phyloP scores from a whole-genome alignment of 2,797 vertebrate genomes.

The Gymnoscopelus braueri region DNA sequence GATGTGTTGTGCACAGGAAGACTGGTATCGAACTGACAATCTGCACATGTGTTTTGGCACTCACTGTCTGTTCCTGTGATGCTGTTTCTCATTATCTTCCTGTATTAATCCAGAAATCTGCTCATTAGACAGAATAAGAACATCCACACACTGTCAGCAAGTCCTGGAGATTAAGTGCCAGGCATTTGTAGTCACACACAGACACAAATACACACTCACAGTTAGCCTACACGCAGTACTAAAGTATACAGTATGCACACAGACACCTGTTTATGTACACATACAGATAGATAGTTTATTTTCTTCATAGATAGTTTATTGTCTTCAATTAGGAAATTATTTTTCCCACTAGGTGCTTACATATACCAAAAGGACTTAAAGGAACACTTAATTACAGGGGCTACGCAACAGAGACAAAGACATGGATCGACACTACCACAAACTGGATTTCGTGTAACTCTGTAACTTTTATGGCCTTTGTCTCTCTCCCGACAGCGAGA shows the following conservation, averaged over 20 bases:
- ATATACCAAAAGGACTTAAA: too few relatives aligned
- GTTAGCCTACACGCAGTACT: too few relatives aligned
- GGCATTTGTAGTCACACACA: neutral
- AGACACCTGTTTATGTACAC: constrained; percentile 12
- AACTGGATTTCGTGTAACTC: too few relatives aligned
- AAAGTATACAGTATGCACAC: neutral
- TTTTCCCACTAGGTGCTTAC: too few relatives aligned
- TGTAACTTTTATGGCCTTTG: too few relatives aligned
- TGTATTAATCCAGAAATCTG: constrained; percentile 63
- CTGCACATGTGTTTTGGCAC: constrained; percentile 50
- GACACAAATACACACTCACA: constrained; percentile 14
- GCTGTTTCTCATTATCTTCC: constrained; percentile 58
- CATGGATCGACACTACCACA: too few relatives aligned
- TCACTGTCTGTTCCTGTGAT: constrained; percentile 30
- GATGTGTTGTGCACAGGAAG: constrained; percentile 29
- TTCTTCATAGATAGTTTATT: neutral
- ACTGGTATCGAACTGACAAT: constrained; percentile 31
- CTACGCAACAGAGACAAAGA: too few relatives aligned
- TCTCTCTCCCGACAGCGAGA: too few relatives aligned
- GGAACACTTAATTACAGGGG: too few relatives aligned
- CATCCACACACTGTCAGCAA: constrained; percentile 62
- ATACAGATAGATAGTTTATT: neutral
- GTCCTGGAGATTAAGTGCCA: constrained; percentile 52
- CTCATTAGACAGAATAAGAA: constrained; percentile 63
- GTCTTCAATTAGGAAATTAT: too few relatives aligned